Percentiles rank a stretch among this genome's conserved stretches.
phyloP scores from a whole-genome alignment of 2,888 invertebrate genomes.

The Acanthosepion pharaonis region DNA sequence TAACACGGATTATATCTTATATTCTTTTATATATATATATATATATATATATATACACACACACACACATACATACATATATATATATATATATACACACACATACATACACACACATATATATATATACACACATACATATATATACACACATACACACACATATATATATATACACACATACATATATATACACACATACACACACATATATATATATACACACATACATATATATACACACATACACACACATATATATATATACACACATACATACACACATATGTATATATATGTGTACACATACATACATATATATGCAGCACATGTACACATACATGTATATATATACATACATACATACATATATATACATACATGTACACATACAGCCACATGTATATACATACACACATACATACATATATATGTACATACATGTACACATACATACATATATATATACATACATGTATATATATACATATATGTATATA shows the following conservation, averaged over 20 bases:
- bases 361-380: too few species aligned
- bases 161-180: neutral
- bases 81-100: neutral
- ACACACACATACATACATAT: neutral
- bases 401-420: too few species aligned
- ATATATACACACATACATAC: too few species aligned
- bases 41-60: too few species aligned
- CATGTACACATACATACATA: neutral
- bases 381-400: too few species aligned
- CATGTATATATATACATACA: conserved; percentile 35
- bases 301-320: conserved; percentile 13
- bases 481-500: neutral
- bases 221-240: neutral
- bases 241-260: neutral
- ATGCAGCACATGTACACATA: too few species aligned
- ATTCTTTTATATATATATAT: too few species aligned
- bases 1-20: too few species aligned
- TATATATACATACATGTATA: neutral
- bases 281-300: neutral
- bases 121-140: neutral
- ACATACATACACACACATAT: neutral
- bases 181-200: neutral
- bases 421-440: conserved; percentile 34
- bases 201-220: neutral
- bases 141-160: neutral